Evolutionary conservation across 2,888 invertebrate species (phyloP).

Genomic region (Taenaris catops): DNA sequence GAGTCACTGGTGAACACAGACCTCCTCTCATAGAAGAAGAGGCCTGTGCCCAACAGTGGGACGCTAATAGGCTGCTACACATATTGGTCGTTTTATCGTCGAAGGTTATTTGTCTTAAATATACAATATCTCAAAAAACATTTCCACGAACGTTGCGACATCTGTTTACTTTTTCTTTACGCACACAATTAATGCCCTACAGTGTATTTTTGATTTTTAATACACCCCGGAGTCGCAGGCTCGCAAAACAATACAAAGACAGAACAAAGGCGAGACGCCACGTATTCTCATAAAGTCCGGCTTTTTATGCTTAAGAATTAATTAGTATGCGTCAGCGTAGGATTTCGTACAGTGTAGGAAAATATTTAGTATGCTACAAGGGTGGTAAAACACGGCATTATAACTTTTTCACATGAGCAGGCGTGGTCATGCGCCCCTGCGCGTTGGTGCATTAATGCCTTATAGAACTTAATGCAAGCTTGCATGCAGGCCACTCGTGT

Average conservation of each 20-base stretch:
- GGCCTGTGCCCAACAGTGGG: no score
- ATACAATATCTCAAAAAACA: no score
- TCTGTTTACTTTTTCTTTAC: no score
- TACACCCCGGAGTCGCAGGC: slow-evolving; percentile 22
- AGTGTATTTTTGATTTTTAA: slow-evolving; percentile 24
- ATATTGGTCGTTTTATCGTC: no score
- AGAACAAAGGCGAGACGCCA: slow-evolving; percentile 20
- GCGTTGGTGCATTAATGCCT: slow-evolving; percentile 65
- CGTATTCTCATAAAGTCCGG: slow-evolving; percentile 23
- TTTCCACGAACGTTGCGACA: no score
- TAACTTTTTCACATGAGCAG: slow-evolving; percentile 28
- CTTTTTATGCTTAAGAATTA: slow-evolving; percentile 30
- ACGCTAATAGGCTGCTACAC: no score
- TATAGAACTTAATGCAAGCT: slow-evolving; percentile 61
- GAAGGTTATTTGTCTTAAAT: no score
- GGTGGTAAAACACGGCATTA: slow-evolving; percentile 27
- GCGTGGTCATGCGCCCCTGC: slow-evolving; percentile 44
- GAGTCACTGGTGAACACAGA: no score
- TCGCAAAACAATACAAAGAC: slow-evolving; percentile 22
- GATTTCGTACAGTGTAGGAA: slow-evolving; percentile 26
- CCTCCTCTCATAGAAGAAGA: no score
- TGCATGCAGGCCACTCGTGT: slow-evolving; percentile 48
- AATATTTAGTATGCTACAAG: slow-evolving; percentile 26
- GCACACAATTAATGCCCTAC: no score
- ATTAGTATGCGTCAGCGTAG: slow-evolving; percentile 39